Percentiles rank a stretch among this genome's conserved stretches.
These are phyloP conservation scores for Tachuris rubrigastra DNA, from an alignment of 2,113 vertebrate genomes.

Conservation along the genomic window DNA sequence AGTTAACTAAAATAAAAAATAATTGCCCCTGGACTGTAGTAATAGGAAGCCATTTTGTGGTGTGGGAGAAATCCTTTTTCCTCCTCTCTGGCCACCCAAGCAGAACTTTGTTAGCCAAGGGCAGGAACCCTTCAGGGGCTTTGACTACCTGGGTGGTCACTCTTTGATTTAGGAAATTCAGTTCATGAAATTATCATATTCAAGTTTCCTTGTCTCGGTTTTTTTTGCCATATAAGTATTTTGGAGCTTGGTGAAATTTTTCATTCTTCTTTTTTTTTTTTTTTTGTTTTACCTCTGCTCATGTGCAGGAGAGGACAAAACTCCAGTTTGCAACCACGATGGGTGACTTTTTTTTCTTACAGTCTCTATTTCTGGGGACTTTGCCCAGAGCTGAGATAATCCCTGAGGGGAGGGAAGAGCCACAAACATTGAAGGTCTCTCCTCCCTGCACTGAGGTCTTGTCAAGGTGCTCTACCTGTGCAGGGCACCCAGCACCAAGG, in stretches of 20 bases:
- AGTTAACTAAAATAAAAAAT: not conserved
- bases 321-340: not conserved
- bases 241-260: not conserved
- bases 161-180: not conserved
- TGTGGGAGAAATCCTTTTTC: not conserved
- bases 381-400: not conserved
- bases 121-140: not conserved
- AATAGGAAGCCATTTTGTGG: not conserved
- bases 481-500: not conserved
- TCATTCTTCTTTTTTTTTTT: not conserved
- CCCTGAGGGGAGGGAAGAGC: not conserved
- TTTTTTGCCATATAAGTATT: not conserved
- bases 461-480: not conserved
- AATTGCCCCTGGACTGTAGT: not conserved
- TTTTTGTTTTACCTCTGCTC: not conserved
- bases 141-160: not conserved
- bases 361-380: not conserved
- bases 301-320: not conserved
- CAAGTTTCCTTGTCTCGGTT: not conserved
- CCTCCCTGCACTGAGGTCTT: not conserved
- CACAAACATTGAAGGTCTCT: not conserved
- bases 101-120: not conserved
- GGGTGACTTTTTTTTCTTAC: not conserved
- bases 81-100: not conserved
- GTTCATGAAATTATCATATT: not conserved